These are phyloP conservation scores for Nerophis ophidion DNA, from an alignment of 2,113 vertebrate genomes.

Conservation along the genomic window DNA sequence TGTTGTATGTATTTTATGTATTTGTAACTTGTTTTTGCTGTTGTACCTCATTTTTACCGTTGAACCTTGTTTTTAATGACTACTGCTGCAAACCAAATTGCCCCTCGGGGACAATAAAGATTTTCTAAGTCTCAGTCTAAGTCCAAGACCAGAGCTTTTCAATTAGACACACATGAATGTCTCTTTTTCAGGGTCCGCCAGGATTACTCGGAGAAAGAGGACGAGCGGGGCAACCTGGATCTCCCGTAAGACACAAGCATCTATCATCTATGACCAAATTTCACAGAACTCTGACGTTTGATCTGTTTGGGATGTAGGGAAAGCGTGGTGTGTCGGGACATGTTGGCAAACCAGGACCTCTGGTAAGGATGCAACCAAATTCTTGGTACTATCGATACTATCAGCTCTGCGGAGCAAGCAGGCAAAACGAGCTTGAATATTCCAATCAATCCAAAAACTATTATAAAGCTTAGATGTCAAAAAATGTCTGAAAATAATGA, in stretches of 20 bases:
- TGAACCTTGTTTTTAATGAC: too few relatives aligned
- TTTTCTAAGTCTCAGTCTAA: too few relatives aligned
- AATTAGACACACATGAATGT: neutral
- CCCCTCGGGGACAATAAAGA: too few relatives aligned
- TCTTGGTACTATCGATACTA: neutral
- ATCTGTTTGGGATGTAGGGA: conserved; percentile 68
- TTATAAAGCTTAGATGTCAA: neutral
- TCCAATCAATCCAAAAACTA: neutral
- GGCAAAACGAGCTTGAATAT: neutral
- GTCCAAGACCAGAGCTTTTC: neutral
- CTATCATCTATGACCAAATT: neutral
- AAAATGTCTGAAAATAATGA: too few relatives aligned
- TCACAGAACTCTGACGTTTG: neutral
- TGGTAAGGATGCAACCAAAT: conserved; percentile 55
- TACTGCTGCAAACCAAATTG: too few relatives aligned
- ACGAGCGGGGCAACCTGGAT: conserved; percentile 79
- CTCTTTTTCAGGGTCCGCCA: conserved; percentile 77
- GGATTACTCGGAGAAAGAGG: conserved; percentile 93
- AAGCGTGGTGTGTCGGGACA: conserved; percentile 84
- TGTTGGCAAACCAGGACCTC: conserved; percentile 82
- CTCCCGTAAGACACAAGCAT: conserved; percentile 72
- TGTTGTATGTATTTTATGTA: too few relatives aligned
- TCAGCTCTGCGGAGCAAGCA: neutral
- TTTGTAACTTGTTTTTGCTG: too few relatives aligned
- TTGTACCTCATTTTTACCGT: too few relatives aligned